Evolutionary conservation across 2,888 invertebrate species (phyloP).

Genomic region (Nemotelus nigrinus): DNA sequence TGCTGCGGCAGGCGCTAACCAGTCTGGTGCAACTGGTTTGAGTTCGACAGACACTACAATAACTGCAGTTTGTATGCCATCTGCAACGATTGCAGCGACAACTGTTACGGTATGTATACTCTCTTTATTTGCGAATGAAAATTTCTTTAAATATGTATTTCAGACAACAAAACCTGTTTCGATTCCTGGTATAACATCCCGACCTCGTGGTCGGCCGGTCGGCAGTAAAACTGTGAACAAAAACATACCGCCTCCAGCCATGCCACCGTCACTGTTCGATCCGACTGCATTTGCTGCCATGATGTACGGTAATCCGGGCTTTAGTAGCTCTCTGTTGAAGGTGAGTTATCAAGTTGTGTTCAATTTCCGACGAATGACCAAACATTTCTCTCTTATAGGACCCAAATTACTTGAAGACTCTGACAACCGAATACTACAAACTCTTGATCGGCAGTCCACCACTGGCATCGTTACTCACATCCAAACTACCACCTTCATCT

Average conservation of each 20-base stretch:
- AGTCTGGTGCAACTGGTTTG: neutral
- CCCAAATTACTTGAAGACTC: slow-evolving; percentile 52
- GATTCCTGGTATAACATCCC: slow-evolving; percentile 55
- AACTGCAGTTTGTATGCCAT: slow-evolving; percentile 4
- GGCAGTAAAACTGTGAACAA: slow-evolving; percentile 53
- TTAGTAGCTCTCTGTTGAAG: slow-evolving; percentile 49
- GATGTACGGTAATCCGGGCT: slow-evolving; percentile 53
- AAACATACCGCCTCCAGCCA: slow-evolving; percentile 28
- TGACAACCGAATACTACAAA: slow-evolving; percentile 55
- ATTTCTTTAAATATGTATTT: slow-evolving; percentile 34
- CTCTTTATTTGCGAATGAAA: neutral
- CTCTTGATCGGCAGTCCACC: slow-evolving; percentile 50
- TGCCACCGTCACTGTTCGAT: slow-evolving; percentile 43
- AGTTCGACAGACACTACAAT: slow-evolving; percentile 5
- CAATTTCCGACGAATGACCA: neutral
- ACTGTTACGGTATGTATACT: slow-evolving; percentile 24
- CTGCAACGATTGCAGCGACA: neutral
- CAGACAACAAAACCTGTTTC: slow-evolving; percentile 53
- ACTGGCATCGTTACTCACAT: slow-evolving; percentile 48
- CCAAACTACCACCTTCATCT: slow-evolving; percentile 41
- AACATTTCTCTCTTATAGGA: slow-evolving; percentile 49
- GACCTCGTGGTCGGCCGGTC: slow-evolving; percentile 54
- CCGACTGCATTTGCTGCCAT: slow-evolving; percentile 52
- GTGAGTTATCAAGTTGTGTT: slow-evolving; percentile 42
- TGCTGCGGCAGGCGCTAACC: slow-evolving; percentile 31